These are phyloP conservation scores for Heteromormyrus szaboi DNA, from an alignment of 2,797 vertebrate genomes.

Conservation along the genomic window DNA sequence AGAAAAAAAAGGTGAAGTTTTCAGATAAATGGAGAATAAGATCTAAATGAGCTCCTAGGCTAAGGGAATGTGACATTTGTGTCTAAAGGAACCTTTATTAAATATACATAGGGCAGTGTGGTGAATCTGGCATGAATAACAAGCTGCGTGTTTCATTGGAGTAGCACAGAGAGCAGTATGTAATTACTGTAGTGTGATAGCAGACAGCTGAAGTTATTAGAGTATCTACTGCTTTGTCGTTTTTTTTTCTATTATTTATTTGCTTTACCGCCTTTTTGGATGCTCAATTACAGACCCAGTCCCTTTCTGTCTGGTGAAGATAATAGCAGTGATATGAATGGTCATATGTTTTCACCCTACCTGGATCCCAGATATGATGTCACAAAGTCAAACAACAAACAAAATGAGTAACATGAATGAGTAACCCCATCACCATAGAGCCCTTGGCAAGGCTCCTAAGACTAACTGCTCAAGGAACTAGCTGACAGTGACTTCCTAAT, in stretches of 20 bases:
- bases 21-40: background rate
- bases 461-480: background rate
- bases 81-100: background rate
- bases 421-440: background rate
- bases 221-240: background rate
- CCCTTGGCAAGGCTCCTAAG: background rate
- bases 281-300: background rate
- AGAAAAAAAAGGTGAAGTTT: background rate
- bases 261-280: background rate
- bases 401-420: background rate
- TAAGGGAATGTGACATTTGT: background rate
- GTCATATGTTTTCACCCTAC: background rate
- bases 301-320: background rate
- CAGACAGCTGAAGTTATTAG: background rate
- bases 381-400: background rate
- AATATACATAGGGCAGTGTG: background rate
- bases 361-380: background rate
- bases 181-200: background rate
- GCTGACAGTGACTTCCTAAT: background rate
- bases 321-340: background rate
- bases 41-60: background rate
- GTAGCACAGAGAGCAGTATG: background rate
- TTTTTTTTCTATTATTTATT: background rate
- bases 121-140: background rate
- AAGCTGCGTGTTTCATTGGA: background rate